phyloP scores from a whole-genome alignment of 2,797 vertebrate species.

The Allobates femoralis region DNA sequence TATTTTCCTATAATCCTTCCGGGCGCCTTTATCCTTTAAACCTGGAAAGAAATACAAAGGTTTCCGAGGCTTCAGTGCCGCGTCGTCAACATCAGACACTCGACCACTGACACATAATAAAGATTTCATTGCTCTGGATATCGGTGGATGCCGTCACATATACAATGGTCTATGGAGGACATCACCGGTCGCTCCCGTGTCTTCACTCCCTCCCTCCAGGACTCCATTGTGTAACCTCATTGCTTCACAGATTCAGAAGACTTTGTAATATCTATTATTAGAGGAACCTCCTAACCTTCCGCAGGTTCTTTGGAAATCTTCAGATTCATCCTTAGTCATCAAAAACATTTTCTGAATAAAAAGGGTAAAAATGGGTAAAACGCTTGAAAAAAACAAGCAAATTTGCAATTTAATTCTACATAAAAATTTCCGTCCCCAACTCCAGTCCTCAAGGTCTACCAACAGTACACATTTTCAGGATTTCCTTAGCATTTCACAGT shows the following conservation, averaged over 20 bases:
- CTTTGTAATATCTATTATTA: background rate
- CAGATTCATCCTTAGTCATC: too few relatives aligned
- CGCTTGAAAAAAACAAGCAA: too few relatives aligned
- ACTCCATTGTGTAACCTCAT: background rate
- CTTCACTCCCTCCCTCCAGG: background rate
- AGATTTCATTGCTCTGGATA: background rate
- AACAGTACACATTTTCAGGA: too few relatives aligned
- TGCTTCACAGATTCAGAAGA: background rate
- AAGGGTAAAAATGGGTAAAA: too few relatives aligned
- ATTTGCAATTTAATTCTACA: too few relatives aligned
- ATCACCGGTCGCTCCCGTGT: too few relatives aligned
- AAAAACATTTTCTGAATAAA: too few relatives aligned
- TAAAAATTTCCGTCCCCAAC: too few relatives aligned
- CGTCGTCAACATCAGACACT: slow-evolving; percentile 2
- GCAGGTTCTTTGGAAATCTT: too few relatives aligned
- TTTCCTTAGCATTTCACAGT: too few relatives aligned
- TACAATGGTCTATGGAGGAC: background rate
- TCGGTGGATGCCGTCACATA: background rate
- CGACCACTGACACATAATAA: slow-evolving; percentile 9
- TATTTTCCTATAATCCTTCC: slow-evolving; percentile 31
- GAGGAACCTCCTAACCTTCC: too few relatives aligned
- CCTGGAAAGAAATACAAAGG: slow-evolving; percentile 2
- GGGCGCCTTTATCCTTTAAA: background rate
- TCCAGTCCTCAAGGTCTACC: too few relatives aligned
- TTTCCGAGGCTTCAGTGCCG: background rate